Evolutionary conservation across 2,888 invertebrate genomes (phyloP), one percentile per base, ranked within the genome.

Genomic region (Pachliopta kotzebuea): DNA sequence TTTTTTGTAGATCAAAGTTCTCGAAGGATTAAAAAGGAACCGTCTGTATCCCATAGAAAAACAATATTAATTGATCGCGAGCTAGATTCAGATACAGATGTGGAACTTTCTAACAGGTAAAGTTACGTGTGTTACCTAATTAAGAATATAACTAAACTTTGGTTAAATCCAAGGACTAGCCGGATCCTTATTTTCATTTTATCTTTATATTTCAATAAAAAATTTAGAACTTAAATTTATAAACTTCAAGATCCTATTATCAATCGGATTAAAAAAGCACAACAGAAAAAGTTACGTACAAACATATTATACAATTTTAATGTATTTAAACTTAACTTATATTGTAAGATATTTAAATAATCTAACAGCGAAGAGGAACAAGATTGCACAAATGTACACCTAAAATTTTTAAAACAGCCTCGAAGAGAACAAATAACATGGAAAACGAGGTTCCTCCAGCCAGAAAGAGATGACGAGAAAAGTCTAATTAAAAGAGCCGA

Each of bases 401-500:
- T 78, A 60, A 81, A 85, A 60, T 77, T 91, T 21, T 70, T 91
- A 9, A 80, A 74, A 37, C 90, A 86, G 63, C 84, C 90, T 1
- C 85, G 83, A 60, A 77, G 92, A 2, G 89, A 92, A 66, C 90
- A 90, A 72, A 80, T 92, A 29, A 88, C 88, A 1, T 92, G 92
- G 92, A 71, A 81, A 8, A 88, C 91, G 0, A 83, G 78, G 14
- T 92, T 88, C 69, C 76, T 92, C 21, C 78, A 84, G 65, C 91
- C 92, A 0, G 92, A 92, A 69, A 84, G 78, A 23, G 92, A 92
- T 63, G 88, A 90, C 2, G 91, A 92, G 64, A 92, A 92, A 68
- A 88, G 80, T 50, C 80, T 92, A 0, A 82, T 91, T 1, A 86
- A 86, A 70, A 86, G 88, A 69, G 90, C 92, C 18, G 87, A 92